Base-by-base conservation (phyloP, 2,797 vertebrate species). In the Phalloptychus januarius region DNA sequence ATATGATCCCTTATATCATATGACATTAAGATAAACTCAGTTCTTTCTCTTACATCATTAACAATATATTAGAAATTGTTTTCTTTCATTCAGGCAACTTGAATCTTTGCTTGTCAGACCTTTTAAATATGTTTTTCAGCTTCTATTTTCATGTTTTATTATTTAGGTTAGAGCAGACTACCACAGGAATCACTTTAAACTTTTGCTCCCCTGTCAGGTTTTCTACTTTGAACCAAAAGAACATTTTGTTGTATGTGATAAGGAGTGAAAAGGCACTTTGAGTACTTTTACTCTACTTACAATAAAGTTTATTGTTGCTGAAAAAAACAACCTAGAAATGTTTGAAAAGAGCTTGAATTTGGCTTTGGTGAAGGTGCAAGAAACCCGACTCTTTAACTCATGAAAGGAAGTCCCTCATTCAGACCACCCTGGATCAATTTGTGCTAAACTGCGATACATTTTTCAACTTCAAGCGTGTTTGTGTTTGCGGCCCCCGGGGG, bases 391-490 rank as follows among this genome's bases (percentile, higher is more conserved):
- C 67, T 28, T 28, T 45, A 45, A 70, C 44, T 45, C 67, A 70
- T 28, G 67, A 45, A 44, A 28, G 25, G 40, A 28, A 18, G 76
- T 50, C 63, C 46, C 45, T n/a, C 33, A 20, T 52, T 58, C 23
- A 1, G 28, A 74, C 81, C 76, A 70, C 79, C 44, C 36, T 67
- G 75, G 78, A 78, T 81, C 74, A 79, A 85, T 80, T 72, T 44
- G 40, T 77, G 78, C 73, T 61, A 58, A 79, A 79, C 72, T 58
- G 78, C 25, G 40, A 70, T 63, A 72, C 83, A 70, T 85, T 85
- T 79, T 80, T 82, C 38, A 58, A 52, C 81, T 76, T 86, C 45
- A 77, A 86, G 63, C 69, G 73, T 85, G 84, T 82, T 79, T 77
- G 84, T 72, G 70, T 79, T 69, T 52, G 76, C 54, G 42, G 54